Percentiles rank a stretch among this genome's conserved stretches.
Evolutionary conservation across 2,113 vertebrate genomes (phyloP).

Genomic region (Eurystomus gularis): DNA sequence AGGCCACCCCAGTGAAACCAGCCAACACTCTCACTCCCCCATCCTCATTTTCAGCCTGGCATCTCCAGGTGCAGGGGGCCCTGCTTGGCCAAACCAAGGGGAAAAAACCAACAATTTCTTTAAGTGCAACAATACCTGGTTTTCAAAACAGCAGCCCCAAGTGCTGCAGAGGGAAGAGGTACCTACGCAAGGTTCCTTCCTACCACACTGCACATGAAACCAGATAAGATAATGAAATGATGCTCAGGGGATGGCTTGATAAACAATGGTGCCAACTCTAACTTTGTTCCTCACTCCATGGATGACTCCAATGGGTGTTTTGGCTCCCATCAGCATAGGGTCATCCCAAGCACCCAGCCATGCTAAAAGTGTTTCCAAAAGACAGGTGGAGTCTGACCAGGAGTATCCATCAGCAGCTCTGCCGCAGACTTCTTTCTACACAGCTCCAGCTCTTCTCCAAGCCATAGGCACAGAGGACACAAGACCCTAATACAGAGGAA

Average conservation of each 20-base stretch:
- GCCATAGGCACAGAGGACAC: not conserved
- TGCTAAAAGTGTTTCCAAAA: not conserved
- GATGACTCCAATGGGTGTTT: not conserved
- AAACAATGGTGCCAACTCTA: fast-evolving
- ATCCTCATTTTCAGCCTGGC: not conserved
- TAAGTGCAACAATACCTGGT: fast-evolving
- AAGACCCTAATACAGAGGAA: not conserved
- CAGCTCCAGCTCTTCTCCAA: not conserved
- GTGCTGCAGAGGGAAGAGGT: not conserved
- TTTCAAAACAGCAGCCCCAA: not conserved
- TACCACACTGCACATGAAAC: not conserved
- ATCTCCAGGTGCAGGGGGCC: not conserved
- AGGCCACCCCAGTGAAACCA: not conserved
- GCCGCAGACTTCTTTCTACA: too few species aligned
- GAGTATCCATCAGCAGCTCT: not conserved
- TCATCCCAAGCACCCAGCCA: not conserved
- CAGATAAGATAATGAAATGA: not conserved
- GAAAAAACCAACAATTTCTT: not conserved
- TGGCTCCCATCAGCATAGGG: not conserved
- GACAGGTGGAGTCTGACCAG: not conserved
- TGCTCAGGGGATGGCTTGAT: not conserved
- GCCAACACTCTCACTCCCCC: not conserved
- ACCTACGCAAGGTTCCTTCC: not conserved
- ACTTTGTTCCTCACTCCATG: not conserved
- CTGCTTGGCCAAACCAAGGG: not conserved